Evolutionary conservation across 2,888 invertebrate genomes (phyloP).

Genomic region (Ochropleura leucogaster): DNA sequence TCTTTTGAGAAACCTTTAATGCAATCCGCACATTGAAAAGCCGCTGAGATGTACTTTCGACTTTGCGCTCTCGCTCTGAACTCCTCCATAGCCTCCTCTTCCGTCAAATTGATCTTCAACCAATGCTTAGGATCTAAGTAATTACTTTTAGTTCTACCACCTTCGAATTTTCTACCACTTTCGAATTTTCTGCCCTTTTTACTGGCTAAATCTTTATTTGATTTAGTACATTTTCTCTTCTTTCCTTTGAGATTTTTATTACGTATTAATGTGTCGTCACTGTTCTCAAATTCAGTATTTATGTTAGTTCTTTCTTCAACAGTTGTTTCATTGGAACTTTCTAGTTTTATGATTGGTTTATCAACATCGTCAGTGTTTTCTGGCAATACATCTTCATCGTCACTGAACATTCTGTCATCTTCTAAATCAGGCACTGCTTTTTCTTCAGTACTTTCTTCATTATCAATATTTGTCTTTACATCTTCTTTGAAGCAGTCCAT

Average conservation of each 20-base stretch:
- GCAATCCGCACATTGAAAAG: conserved; percentile 78
- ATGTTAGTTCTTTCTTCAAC: neutral
- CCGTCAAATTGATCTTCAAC: conserved; percentile 77
- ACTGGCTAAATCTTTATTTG: neutral
- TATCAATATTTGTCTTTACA: conserved; percentile 1
- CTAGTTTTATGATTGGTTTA: conserved; percentile 26
- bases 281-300: neutral
- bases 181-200: neutral
- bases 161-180: conserved; percentile 35
- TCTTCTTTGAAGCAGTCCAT: neutral
- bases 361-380: neutral
- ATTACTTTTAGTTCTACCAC: neutral
- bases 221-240: neutral
- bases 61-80: conserved; percentile 75
- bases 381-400: conserved; percentile 18
- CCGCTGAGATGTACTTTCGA: conserved; percentile 76
- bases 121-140: conserved; percentile 75
- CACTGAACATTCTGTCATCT: conserved; percentile 8
- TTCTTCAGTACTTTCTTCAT: conserved; percentile 5
- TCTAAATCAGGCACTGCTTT: conserved; percentile 5
- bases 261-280: neutral
- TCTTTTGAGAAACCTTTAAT: conserved; percentile 81
- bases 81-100: conserved; percentile 80
- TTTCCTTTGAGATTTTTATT: conserved; percentile 15
- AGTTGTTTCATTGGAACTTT: neutral